Percentiles rank a stretch among this genome's conserved stretches.
phyloP scores from a whole-genome alignment of 1,140 invertebrate species.

The Bathynomus jamesi region DNA sequence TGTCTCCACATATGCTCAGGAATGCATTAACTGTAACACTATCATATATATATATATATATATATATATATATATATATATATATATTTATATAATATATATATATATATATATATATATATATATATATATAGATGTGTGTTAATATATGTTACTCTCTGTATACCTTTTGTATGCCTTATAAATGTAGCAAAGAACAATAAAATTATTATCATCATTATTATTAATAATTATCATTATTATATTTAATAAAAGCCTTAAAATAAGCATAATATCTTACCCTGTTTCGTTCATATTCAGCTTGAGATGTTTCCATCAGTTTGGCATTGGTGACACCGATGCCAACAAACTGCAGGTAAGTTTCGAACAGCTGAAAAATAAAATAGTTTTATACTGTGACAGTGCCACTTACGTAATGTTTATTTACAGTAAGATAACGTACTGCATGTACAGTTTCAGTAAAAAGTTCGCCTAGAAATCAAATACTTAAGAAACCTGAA shows the following conservation, averaged over 20 bases:
- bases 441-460: too few relatives aligned
- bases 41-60: slow-evolving; percentile 5
- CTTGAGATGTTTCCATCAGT: slow-evolving; percentile 46
- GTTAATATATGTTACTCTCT: not conserved
- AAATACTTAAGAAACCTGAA: too few relatives aligned
- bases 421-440: too few relatives aligned
- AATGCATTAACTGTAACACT: too few relatives aligned
- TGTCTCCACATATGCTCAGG: too few relatives aligned
- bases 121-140: not conserved
- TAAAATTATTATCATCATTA: too few relatives aligned
- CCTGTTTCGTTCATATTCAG: slow-evolving; percentile 49
- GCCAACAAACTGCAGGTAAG: slow-evolving; percentile 49
- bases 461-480: too few relatives aligned
- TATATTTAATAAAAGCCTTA: not conserved
- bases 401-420: too few relatives aligned
- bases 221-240: too few relatives aligned
- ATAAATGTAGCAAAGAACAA: too few relatives aligned
- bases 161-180: not conserved
- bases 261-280: slow-evolving; percentile 39
- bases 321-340: slow-evolving; percentile 49
- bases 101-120: not conserved
- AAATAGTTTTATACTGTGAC: too few relatives aligned
- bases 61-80: slow-evolving; percentile 1
- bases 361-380: slow-evolving; percentile 47
- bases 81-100: not conserved